Percentiles rank a stretch among this genome's conserved stretches.
phyloP scores from a whole-genome alignment of 2,888 invertebrate genomes.

The Tachina lurida region DNA sequence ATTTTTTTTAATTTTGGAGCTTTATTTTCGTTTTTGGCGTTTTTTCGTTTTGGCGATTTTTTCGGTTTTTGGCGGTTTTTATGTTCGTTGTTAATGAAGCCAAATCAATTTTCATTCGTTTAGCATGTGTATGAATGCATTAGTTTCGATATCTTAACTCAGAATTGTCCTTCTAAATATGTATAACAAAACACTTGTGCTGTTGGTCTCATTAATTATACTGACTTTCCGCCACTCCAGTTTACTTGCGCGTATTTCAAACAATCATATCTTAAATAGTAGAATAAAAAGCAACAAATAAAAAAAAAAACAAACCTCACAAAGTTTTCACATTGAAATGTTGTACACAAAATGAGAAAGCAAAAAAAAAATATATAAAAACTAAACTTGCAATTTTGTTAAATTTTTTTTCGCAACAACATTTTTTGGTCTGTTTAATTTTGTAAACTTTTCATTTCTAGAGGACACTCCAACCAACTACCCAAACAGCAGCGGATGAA shows the following conservation, averaged over 20 bases:
- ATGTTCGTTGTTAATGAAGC: too few relatives aligned
- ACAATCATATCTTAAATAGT: constrained; percentile 17
- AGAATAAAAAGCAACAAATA: background rate
- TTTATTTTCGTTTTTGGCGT: too few relatives aligned
- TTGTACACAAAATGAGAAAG: constrained; percentile 14
- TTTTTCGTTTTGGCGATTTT: too few relatives aligned
- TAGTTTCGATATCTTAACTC: background rate
- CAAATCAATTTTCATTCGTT: too few relatives aligned
- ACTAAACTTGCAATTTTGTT: constrained; percentile 37
- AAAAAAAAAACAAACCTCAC: constrained; percentile 4
- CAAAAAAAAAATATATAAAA: constrained; percentile 47
- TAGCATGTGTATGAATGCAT: too few relatives aligned
- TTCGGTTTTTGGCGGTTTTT: too few relatives aligned
- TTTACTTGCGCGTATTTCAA: constrained; percentile 20
- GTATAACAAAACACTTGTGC: constrained; percentile 23
- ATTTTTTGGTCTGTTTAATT: constrained; percentile 60
- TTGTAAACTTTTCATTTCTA: constrained; percentile 60
- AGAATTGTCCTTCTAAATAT: constrained; percentile 25
- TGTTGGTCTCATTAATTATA: constrained; percentile 46
- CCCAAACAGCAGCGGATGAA: constrained; percentile 18
- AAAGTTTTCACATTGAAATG: constrained; percentile 68
- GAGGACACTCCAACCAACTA: constrained; percentile 44
- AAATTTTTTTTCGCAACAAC: constrained; percentile 16
- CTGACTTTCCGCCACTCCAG: constrained; percentile 4
- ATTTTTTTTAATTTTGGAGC: too few relatives aligned